Evolutionary conservation across 2,797 vertebrate species (phyloP).

Genomic region (Nyctalus aviator): DNA sequence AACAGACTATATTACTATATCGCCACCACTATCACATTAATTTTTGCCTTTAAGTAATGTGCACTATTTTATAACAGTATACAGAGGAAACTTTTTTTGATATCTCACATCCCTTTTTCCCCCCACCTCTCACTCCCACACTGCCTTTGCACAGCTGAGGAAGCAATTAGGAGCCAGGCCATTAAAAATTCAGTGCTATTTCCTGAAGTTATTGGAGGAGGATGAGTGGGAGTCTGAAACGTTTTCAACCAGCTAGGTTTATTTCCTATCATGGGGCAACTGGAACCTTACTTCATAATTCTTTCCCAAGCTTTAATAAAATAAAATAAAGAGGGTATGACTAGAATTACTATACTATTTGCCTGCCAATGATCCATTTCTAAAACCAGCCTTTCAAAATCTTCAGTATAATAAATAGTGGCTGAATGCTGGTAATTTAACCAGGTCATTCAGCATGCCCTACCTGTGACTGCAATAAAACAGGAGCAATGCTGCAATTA

Average conservation of each 20-base stretch:
- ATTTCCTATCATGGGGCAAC: not conserved
- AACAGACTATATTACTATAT: not conserved
- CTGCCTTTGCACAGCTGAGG: slow-evolving; percentile 24
- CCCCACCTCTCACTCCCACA: not conserved
- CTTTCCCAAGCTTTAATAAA: not conserved
- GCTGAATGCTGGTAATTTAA: not conserved
- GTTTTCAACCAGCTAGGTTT: not conserved
- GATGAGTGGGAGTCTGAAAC: not conserved
- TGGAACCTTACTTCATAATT: not conserved
- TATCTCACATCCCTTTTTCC: not conserved
- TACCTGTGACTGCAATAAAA: not conserved
- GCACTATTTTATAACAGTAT: not conserved
- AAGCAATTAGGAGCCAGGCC: not conserved
- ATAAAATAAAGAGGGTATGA: not conserved
- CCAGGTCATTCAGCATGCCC: not conserved
- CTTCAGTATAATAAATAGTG: not conserved
- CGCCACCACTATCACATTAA: not conserved
- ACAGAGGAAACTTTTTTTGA: not conserved
- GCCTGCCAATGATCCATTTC: not conserved
- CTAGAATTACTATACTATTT: not conserved
- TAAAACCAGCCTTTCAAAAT: not conserved
- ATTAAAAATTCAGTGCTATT: slow-evolving; percentile 40
- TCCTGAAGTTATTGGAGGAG: not conserved
- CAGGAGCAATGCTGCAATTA: not conserved
- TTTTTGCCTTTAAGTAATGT: not conserved